Evolutionary conservation across 2,888 invertebrate genomes (phyloP), one percentile per base, ranked within the genome.

Genomic region (Archips xylosteana): DNA sequence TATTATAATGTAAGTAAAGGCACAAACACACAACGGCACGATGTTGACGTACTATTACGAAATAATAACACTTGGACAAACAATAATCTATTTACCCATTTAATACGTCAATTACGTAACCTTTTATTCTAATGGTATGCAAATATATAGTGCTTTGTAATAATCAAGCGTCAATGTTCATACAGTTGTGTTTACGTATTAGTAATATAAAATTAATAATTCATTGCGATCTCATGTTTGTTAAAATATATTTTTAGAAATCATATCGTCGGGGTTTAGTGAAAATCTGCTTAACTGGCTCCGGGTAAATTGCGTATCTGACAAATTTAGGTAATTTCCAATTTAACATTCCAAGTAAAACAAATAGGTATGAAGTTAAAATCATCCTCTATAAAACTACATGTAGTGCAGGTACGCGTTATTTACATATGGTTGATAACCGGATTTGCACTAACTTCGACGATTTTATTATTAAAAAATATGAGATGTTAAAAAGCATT

Each of bases 171-270:
- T 73, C 63, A 73, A 73, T 36, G 64, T 73, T 32, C 15, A 60
- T 47, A 63, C 68, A 73, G 47, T 73, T 73, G 73, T 68, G 47
- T 63, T 59, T 51, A 63, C 62, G 15, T 63, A 73, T 61, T 66
- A 66, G 60, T 71, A 54, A 32, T 63, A 61, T 63, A 61, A 60
- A 23, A 54, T 54, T 54, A 49, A 49, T 49, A 49, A 49, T 23
- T 23, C 9, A 42, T 62, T 23, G 34, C 3, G 42, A 70, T 2
- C 57, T 15, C 34, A 54, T 39, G 45, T 63, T 36, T 36, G 0
- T 34, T 9, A n/a, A 36, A 15, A 10, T 45, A 32, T 0, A 23
- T 23, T 23, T 63, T 63, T 23, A 54, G 23, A 23, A 23, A 54
- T 51, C 23, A 23, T 23, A 1, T 23, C 23, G 23, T 23, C 23